Base-by-base conservation (phyloP, 2,113 vertebrate species). In the Coryphaenoides rupestris region DNA sequence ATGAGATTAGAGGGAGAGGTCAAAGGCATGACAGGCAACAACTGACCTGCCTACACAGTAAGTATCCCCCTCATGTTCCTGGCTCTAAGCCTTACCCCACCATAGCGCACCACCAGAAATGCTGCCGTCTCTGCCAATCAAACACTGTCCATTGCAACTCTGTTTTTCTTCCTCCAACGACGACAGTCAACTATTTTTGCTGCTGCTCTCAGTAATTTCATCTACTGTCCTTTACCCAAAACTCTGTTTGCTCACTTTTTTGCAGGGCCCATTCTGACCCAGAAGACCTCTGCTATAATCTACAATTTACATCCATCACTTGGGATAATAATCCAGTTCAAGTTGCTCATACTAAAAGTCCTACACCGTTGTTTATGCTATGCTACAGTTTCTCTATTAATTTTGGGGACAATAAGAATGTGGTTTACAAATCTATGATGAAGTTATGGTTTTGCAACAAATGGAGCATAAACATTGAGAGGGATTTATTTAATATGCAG, bases 1-100 rank as follows among this genome's bases (percentile, higher is more conserved):
- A 95, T 98, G 95, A 92, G 96, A 90, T 70, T 85, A 70, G 93
- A 89, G 70, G 95, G 93, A 62, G 92, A 93, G 45, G 81, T 93
- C 63, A 96, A 94, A 93, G 96, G 96, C 81, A 93, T 92, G 91
- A 74, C 85, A 1, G 89, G 78, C 56, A 84, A 92, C 15, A 93
- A 93, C 66, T 93, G 89, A 87, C 40, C 58, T 71, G 52, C 84
- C 66, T 77, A 82, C 74, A 86, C 72, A 63, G 92, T 93, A 89
- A 58, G 92, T 92, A 89, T 68, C 46, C 24, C 24, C 3, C 24
- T 26, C 24, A 26, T 40, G 33, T 40, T 40, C 33, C 33, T 40
- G 33, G 13, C 13, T 40, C 33, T 40, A 40, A 40, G 33, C 33
- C 33, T 40, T 40, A 40, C 33, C 33, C 33, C 9, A 2, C 33